Percentiles rank a stretch among this genome's conserved stretches.
Conservation (phyloP, 2,113 vertebrate species). For the Cricetomys ansorgei region DNA sequence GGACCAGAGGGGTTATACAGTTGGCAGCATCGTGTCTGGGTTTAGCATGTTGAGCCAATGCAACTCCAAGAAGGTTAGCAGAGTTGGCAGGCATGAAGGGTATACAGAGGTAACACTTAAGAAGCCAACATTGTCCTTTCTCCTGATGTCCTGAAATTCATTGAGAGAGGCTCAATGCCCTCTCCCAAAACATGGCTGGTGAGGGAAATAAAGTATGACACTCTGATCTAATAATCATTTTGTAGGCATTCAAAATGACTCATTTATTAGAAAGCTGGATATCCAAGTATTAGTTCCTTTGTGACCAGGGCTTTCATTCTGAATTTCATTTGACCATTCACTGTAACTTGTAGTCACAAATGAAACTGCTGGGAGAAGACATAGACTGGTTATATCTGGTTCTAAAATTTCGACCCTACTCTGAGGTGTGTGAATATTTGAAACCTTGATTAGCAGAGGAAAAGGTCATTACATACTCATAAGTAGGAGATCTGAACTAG, state of each 20-base stretch:
- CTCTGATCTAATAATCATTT: background rate
- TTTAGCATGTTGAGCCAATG: background rate
- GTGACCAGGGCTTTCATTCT: background rate
- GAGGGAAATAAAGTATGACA: background rate
- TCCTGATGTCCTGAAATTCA: background rate
- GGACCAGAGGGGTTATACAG: conserved; percentile 5
- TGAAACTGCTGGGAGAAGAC: background rate
- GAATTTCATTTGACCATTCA: background rate
- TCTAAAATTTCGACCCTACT: background rate
- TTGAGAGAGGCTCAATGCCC: background rate
- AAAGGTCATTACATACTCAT: background rate
- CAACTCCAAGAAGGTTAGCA: background rate
- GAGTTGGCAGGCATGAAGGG: conserved; percentile 3
- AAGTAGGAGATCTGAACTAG: background rate
- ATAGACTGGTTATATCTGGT: background rate
- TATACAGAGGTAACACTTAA: background rate
- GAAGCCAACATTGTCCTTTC: background rate
- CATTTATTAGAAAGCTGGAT: background rate
- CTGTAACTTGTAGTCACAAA: background rate
- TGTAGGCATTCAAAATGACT: background rate
- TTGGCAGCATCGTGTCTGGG: background rate
- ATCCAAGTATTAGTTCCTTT: conserved; percentile 25
- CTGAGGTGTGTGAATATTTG: background rate
- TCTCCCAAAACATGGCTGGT: background rate
- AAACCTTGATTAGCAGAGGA: background rate